Base-by-base conservation (phyloP, 2,888 invertebrate species). In the Lasioglossum morio region DNA sequence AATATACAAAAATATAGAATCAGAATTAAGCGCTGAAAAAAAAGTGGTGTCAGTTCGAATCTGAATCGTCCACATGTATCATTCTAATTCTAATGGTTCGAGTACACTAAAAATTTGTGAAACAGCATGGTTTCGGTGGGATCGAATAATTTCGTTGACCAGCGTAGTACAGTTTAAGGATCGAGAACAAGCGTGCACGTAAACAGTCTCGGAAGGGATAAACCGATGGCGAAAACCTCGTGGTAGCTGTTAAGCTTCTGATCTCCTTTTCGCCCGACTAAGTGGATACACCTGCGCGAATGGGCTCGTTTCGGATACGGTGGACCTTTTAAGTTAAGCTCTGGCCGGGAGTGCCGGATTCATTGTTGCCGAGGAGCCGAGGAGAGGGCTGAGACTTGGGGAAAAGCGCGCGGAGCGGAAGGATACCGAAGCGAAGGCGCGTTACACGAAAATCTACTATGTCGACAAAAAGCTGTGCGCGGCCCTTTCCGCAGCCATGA, bases 311-410 rank as follows among this genome's bases (percentile, higher is more conserved):
- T 90, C 87, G 81, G 84, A 90, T 89, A 88, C 88, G 82, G 88
- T 84, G 88, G 90, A 89, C 90, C 90, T 90, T 90, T 90, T 90
- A 90, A 90, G 90, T 90, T 90, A 89, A 90, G 90, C 90, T 87
- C 89, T 86, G 66, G 72, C 87, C 87, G 82, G 88, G 75, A 37
- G 85, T 34, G 66, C 80, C 72, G 87, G 82, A 84, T 87, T 90
- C 90, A 88, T 90, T 90, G 87, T 43, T 87, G 81, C 83, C 60
- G 69, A 75, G 79, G 73, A 83, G 60, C 60, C 60, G 60, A 14
- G 80, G 12, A n/a, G n/a, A 3, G 79, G 16, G 12, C n/a, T n/a
- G 77, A 77, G 82, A 57, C 30, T 27, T 60, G 40, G 7, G 7
- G 48, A 34, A 37, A 2, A 43, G 27, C 0, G 75, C 70, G 8